Conservation (phyloP, 2,113 vertebrate species). For the Triplophysa siluroides region DNA sequence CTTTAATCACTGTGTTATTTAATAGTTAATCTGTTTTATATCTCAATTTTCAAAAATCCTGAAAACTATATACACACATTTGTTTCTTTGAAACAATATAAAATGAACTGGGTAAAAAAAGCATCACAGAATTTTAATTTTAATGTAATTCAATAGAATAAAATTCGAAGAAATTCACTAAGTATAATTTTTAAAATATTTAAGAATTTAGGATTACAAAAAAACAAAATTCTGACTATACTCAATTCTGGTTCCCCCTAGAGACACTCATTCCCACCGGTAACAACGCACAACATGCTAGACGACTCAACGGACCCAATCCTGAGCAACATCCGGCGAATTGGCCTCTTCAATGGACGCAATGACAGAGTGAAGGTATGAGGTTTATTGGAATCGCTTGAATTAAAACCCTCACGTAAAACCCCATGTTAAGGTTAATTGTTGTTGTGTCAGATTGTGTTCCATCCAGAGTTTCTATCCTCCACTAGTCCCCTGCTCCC, state of each 20-base stretch:
- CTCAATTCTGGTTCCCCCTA: background rate
- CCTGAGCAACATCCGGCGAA: conserved; percentile 88
- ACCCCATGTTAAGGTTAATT: background rate
- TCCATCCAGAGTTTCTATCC: conserved; percentile 97
- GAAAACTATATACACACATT: conserved; percentile 14
- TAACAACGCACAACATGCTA: conserved; percentile 97
- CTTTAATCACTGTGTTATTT: conserved; percentile 14
- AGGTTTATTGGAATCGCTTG: too few relatives aligned
- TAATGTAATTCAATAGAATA: too few relatives aligned
- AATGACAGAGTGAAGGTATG: conserved; percentile 90
- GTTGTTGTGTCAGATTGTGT: conserved; percentile 78
- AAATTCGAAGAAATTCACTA: too few relatives aligned
- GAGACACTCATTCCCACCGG: conserved; percentile 91
- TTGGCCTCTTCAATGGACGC: conserved; percentile 90
- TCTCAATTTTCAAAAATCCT: background rate
- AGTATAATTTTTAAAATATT: too few relatives aligned
- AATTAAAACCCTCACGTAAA: background rate
- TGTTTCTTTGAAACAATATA: background rate
- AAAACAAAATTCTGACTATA: too few relatives aligned
- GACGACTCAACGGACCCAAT: conserved; percentile 90
- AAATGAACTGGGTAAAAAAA: too few relatives aligned
- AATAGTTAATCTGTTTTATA: conserved; percentile 20
- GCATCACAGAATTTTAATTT: too few relatives aligned
- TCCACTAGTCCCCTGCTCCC: conserved; percentile 94
- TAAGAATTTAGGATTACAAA: too few relatives aligned